Evolutionary conservation across 2,797 vertebrate genomes (phyloP), one percentile per base, ranked within the genome.

Genomic region (Pangasius sanitwongsei): DNA sequence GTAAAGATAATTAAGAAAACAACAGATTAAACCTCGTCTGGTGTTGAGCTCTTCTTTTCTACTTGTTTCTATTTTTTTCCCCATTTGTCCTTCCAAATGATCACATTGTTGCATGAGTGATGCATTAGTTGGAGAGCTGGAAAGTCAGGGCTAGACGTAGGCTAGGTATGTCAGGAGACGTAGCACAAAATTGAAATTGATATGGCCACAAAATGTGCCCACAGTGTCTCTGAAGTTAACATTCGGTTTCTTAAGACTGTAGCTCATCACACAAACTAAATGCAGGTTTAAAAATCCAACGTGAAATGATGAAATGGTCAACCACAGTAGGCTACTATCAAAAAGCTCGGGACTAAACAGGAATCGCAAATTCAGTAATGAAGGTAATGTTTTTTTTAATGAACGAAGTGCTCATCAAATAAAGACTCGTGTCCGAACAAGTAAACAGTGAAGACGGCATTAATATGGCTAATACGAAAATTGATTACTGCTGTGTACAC

Each of bases 51-150:
- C 25, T 63, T 44, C 37, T 5, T 37, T 5, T 44, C n/a, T 15
- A 0, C 20, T 48, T 80, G 12, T 3, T 44, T 16, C 37, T 59
- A 12, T 59, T 88, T 12, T 67, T 12, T 20, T 16, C 16, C 15
- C 8, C 48, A 44, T n/a, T 72, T 77, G 4, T 31, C 18, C 28
- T 55, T 80, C 16, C n/a, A 80, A 7, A 53, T n/a, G 15, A 55
- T 13, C 44, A 48, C 13, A 31, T 34, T 78, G 77, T 9, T 74
- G 53, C 50, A 59, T 81, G n/a, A 89, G 25, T 86, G 74, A 89
- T 86, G 86, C 18, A 50, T 34, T 41, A 59, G 11, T 23, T 80
- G 72, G 44, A 63, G 31, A 28, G 13, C 72, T 85, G 23, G 31
- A 63, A 50, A 57, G 53, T 81, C 53, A 57, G 11, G 18, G 1